Conservation (phyloP, 64 coral and sea anemone genomes). For the Porites lutea region DNA sequence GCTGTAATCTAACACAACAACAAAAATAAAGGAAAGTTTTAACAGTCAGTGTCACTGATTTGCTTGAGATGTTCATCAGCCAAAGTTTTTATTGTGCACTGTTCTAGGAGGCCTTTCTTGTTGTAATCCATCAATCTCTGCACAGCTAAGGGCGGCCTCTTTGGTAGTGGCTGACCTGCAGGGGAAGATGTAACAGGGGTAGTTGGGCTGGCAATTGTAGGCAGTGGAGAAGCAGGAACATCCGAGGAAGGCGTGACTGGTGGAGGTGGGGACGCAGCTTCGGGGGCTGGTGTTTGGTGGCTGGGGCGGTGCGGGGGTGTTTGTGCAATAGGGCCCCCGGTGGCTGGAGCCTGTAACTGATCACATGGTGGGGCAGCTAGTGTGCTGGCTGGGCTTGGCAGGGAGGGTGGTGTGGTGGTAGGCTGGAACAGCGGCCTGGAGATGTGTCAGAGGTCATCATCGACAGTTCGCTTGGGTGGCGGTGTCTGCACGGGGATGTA, state of each 20-base stretch:
- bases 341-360: neutral
- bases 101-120: slow-evolving; percentile 41
- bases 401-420: neutral
- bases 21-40: neutral
- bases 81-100: slow-evolving; percentile 24
- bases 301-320: too few species aligned
- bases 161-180: slow-evolving; percentile 31
- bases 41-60: too few species aligned
- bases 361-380: neutral
- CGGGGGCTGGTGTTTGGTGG: neutral
- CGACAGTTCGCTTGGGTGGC: neutral
- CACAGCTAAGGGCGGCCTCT: slow-evolving; percentile 39
- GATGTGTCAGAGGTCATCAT: slow-evolving; percentile 9
- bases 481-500: slow-evolving; percentile 23
- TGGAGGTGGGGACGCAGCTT: neutral
- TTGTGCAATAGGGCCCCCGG: neutral
- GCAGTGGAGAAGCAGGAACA: neutral
- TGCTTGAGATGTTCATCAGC: too few species aligned
- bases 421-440: neutral
- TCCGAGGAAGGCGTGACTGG: neutral
- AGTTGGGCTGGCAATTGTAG: neutral
- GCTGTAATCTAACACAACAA: neutral
- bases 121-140: slow-evolving; percentile 56
- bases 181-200: neutral
- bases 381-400: neutral